Percentiles rank a stretch among this genome's conserved stretches.
These are phyloP conservation scores for Laticauda laticaudata DNA, from an alignment of 2,113 vertebrate genomes.

Conservation along the genomic window DNA sequence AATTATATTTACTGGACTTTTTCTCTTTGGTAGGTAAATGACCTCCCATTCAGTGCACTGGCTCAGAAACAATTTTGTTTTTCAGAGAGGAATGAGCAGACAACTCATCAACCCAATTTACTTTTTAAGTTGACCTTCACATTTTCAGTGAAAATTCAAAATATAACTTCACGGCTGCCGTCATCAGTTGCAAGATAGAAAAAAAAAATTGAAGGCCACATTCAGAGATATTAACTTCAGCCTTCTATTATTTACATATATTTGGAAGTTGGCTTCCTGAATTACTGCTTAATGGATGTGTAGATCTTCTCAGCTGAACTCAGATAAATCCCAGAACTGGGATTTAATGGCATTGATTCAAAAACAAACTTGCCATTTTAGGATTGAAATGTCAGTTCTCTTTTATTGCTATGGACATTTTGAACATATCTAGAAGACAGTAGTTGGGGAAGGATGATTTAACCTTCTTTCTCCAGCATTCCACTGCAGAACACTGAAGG, in stretches of 20 bases:
- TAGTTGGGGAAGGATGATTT: neutral
- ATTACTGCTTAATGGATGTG: neutral
- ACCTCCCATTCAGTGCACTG: conserved; percentile 29
- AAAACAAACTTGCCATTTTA: neutral
- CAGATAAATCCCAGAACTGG: neutral
- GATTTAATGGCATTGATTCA: neutral
- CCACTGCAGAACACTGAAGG: conserved; percentile 12
- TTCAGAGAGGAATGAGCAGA: conserved; percentile 2
- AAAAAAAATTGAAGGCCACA: neutral
- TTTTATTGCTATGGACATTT: neutral
- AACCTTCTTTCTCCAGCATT: neutral
- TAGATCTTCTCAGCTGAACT: neutral
- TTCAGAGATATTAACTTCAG: neutral
- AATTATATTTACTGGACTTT: conserved; percentile 49
- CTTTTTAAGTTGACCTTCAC: neutral
- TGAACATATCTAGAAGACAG: neutral
- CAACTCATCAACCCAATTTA: neutral
- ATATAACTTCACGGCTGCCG: neutral
- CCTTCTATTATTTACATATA: neutral
- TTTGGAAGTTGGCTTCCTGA: neutral
- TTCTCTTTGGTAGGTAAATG: conserved; percentile 49
- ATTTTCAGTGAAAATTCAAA: neutral
- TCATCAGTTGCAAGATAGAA: neutral
- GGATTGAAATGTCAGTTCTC: neutral
- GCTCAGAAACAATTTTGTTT: conserved; percentile 38